Evolutionary conservation across 2,888 invertebrate genomes (phyloP), one percentile per base, ranked within the genome.

Genomic region (Parnassius apollo): DNA sequence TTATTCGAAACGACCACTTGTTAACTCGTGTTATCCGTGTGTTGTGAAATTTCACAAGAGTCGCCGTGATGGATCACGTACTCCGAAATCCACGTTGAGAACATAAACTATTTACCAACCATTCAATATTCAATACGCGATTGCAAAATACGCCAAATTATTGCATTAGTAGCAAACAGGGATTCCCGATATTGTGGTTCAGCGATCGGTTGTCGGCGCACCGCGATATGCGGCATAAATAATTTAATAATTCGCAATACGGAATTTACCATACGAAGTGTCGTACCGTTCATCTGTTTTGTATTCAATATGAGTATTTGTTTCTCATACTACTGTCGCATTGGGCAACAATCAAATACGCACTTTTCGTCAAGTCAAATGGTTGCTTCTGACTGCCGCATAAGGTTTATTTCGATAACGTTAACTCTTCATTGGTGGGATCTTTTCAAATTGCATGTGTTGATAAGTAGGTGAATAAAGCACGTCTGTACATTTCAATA

Each of bases 171-270:
- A 86, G 85, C 80, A 83, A 88, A 86, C 86, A 86, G 91, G 91
- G 91, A 91, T 91, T 91, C 91, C 91, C 90, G 85, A 91, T 91
- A 91, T 88, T 90, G 90, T 87, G 90, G 91, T 89, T 86, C 86
- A 85, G 89, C 83, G 90, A 83, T 89, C 89, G 86, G 80, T 75
- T 77, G 82, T 80, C 82, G 80, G 80, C 79, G 78, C 83, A 82
- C 83, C 83, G 84, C 84, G 86, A 86, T 89, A 90, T 91, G 91
- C 81, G 88, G 86, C 91, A 91, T 91, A 90, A 91, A 91, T 91
- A 90, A 91, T 91, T 91, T 91, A 91, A 91, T 91, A 91, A 91
- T 91, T 91, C 89, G 91, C 91, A 83, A 90, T 91, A 91, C 90
- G 83, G 86, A 90, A 91, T 91, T 91, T 91, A 89, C 85, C 91